These are phyloP conservation scores for Papilio helenus DNA, from an alignment of 1,140 invertebrate genomes.

Conservation along the genomic window DNA sequence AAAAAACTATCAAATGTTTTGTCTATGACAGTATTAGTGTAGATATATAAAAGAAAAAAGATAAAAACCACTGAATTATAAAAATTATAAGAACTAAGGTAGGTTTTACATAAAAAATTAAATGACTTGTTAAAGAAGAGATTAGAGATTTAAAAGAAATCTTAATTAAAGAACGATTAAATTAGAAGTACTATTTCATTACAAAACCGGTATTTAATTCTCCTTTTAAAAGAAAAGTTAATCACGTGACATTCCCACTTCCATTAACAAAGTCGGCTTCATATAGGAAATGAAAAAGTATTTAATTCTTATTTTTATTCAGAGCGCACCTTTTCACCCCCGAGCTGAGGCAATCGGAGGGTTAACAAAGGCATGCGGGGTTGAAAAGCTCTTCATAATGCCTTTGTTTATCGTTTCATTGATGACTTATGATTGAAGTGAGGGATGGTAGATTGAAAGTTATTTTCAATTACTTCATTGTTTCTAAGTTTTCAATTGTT, in stretches of 20 bases:
- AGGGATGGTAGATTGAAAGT: constrained; percentile 2
- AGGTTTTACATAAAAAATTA: no score
- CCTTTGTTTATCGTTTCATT: constrained; percentile 32
- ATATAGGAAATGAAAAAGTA: background rate
- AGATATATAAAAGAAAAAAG: no score
- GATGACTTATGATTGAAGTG: constrained; percentile 29
- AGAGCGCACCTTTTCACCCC: constrained; percentile 14
- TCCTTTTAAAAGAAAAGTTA: background rate
- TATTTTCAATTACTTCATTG: background rate
- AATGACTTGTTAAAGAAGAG: no score
- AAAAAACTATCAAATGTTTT: no score
- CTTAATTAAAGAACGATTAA: background rate
- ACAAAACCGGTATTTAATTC: background rate
- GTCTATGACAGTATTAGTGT: no score
- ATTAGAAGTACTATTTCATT: background rate
- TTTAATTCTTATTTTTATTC: constrained; percentile 9
- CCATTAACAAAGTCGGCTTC: background rate
- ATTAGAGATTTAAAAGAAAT: background rate
- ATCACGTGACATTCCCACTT: background rate
- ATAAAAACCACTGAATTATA: no score
- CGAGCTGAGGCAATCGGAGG: constrained; percentile 20
- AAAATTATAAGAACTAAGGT: no score
- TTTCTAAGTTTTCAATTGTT: background rate
- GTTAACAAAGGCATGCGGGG: constrained; percentile 10
- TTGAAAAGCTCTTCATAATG: constrained; percentile 32